Conservation (phyloP, 64 coral and sea anemone species). For the Trachythela sp. region DNA sequence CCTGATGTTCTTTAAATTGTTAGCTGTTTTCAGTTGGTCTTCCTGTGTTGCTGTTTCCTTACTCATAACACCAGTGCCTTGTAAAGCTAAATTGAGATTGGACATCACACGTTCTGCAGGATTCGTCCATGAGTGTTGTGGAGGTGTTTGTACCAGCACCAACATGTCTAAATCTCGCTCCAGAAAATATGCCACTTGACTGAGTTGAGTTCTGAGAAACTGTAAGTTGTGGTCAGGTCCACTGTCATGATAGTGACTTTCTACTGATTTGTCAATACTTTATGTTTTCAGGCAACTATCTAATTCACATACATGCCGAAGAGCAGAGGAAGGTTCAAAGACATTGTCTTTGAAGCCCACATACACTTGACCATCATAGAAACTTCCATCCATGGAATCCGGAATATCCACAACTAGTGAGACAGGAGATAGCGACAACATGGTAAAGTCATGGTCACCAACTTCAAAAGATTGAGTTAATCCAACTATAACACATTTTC, state of each 20-base stretch:
- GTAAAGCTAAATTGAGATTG: constrained; percentile 59
- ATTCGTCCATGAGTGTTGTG: constrained; percentile 56
- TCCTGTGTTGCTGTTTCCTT: constrained; percentile 25
- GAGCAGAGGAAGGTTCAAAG: not conserved
- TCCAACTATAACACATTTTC: constrained; percentile 30
- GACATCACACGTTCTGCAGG: constrained; percentile 48
- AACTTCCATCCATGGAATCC: constrained; percentile 38
- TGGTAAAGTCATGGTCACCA: constrained; percentile 32
- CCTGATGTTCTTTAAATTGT: constrained; percentile 45
- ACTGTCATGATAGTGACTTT: constrained; percentile 15
- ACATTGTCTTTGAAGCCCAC: not conserved
- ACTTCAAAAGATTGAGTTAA: not conserved
- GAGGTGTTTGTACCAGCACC: constrained; percentile 22
- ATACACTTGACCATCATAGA: constrained; percentile 31
- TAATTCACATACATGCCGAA: constrained; percentile 14
- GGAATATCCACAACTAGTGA: constrained; percentile 28
- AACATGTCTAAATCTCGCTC: constrained; percentile 31
- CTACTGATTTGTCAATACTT: constrained; percentile 22
- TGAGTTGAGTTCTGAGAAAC: not conserved
- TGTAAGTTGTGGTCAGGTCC: constrained; percentile 34
- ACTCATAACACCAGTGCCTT: constrained; percentile 48
- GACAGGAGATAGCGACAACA: constrained; percentile 17
- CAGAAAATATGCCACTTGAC: constrained; percentile 37
- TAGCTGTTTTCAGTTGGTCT: constrained; percentile 38
- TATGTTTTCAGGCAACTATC: not conserved